A percentile compares a stretch with the other conserved stretches of the same genome.
Evolutionary conservation across 2,888 invertebrate species (phyloP).

Genomic region (Hirtodrosophila alboralis): DNA sequence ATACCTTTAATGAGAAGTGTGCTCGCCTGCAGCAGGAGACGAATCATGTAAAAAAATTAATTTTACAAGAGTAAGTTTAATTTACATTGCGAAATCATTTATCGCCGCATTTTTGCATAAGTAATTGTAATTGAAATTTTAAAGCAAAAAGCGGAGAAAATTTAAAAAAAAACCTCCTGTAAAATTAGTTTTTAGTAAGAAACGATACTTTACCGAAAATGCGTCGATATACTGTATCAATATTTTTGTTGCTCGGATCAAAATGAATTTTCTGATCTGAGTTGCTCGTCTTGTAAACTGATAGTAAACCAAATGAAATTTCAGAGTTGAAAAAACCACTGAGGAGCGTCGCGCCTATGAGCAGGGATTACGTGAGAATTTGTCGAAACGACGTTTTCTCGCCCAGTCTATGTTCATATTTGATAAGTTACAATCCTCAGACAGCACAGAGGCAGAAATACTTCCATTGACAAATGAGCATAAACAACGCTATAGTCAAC

Average conservation of each 20-base stretch:
- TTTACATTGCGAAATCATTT: too few relatives aligned
- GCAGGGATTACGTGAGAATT: slow-evolving; percentile 84
- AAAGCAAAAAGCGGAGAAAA: too few relatives aligned
- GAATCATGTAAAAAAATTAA: slow-evolving; percentile 9
- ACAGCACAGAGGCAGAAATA: slow-evolving; percentile 85
- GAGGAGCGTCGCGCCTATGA: slow-evolving; percentile 84
- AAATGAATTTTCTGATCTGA: too few relatives aligned
- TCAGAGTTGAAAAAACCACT: slow-evolving; percentile 65
- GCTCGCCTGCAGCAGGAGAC: slow-evolving; percentile 8
- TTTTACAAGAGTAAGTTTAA: slow-evolving; percentile 37
- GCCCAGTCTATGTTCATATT: slow-evolving; percentile 83
- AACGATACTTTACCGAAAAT: too few relatives aligned
- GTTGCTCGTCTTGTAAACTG: too few relatives aligned
- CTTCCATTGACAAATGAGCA: slow-evolving; percentile 89
- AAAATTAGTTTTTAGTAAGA: too few relatives aligned
- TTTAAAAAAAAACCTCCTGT: too few relatives aligned
- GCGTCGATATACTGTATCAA: too few relatives aligned
- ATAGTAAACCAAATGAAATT: neutral
- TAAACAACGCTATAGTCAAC: slow-evolving; percentile 86
- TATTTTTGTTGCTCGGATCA: neutral
- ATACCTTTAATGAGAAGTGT: slow-evolving; percentile 18
- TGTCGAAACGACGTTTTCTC: slow-evolving; percentile 75
- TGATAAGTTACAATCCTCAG: slow-evolving; percentile 85
- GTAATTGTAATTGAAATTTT: too few relatives aligned
- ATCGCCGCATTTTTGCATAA: too few relatives aligned